Conservation (phyloP, 2,888 invertebrate genomes). For the Globia sparganii region DNA sequence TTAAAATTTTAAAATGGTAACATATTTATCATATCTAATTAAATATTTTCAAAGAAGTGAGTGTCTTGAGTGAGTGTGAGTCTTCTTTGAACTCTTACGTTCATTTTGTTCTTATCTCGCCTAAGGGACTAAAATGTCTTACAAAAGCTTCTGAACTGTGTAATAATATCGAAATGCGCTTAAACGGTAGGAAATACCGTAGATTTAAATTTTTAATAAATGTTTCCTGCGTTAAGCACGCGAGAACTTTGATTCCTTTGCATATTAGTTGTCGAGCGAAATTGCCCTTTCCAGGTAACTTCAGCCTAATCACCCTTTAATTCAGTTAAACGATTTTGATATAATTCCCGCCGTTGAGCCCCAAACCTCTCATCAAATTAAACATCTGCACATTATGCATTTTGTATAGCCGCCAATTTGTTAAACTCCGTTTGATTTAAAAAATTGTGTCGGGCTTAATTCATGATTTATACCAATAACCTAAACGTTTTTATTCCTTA, state of each 20-base stretch:
- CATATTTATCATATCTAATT: neutral
- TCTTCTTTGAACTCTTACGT: neutral
- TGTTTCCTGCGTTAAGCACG: slow-evolving; percentile 60
- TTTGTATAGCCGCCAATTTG: slow-evolving; percentile 85
- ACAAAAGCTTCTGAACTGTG: slow-evolving; percentile 24
- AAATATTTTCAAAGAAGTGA: neutral
- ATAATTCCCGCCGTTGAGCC: slow-evolving; percentile 81
- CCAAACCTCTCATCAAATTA: slow-evolving; percentile 86
- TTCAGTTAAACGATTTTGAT: slow-evolving; percentile 86
- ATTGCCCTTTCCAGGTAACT: slow-evolving; percentile 80
- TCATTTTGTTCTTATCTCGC: neutral
- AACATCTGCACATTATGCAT: slow-evolving; percentile 87
- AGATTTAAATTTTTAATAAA: slow-evolving; percentile 47
- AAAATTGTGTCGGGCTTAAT: slow-evolving; percentile 78
- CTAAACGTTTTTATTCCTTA: slow-evolving; percentile 72
- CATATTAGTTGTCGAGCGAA: slow-evolving; percentile 62
- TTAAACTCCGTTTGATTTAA: slow-evolving; percentile 83
- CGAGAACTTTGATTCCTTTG: slow-evolving; percentile 38
- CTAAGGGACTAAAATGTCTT: slow-evolving; percentile 1
- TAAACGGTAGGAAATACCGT: slow-evolving; percentile 54
- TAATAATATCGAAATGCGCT: slow-evolving; percentile 22
- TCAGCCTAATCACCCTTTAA: slow-evolving; percentile 77
- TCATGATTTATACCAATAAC: slow-evolving; percentile 76
- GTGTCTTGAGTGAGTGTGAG: no score
- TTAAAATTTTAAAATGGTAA: neutral